Evolutionary conservation across 2,113 vertebrate genomes (phyloP).

Genomic region (Sinocyclocheilus grahami): DNA sequence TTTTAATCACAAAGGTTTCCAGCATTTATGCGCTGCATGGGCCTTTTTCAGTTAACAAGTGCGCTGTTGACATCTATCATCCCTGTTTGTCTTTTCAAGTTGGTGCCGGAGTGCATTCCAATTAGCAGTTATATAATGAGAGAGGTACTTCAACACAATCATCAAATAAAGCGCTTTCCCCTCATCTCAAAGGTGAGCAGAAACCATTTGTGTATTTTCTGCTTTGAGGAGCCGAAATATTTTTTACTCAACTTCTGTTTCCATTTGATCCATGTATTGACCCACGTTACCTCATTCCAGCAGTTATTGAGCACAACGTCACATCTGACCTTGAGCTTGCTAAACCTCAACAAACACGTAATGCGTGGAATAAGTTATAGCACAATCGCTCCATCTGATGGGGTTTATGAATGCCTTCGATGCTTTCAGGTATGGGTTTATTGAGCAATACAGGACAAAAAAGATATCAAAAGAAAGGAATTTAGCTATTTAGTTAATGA

Average conservation of each 20-base stretch:
- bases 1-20: conserved; percentile 31
- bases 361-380: conserved; percentile 48
- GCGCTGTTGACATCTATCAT: conserved; percentile 49
- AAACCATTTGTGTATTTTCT: conserved; percentile 6
- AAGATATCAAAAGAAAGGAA: background rate
- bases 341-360: conserved; percentile 37
- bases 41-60: conserved; percentile 32
- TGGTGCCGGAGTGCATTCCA: conserved; percentile 43
- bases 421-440: conserved; percentile 25
- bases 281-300: conserved; percentile 46
- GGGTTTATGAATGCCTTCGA: conserved; percentile 50
- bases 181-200: conserved; percentile 4
- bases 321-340: conserved; percentile 50
- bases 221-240: background rate
- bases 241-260: conserved; percentile 11
- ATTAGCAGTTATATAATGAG: conserved; percentile 56
- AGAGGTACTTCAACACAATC: conserved; percentile 25
- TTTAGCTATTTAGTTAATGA: conserved; percentile 47
- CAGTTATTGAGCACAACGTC: conserved; percentile 39
- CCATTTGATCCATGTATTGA: conserved; percentile 38
- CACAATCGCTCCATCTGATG: conserved; percentile 29
- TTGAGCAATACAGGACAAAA: conserved; percentile 28
- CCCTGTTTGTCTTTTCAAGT: conserved; percentile 47
- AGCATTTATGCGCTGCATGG: conserved; percentile 48
- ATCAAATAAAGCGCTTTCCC: conserved; percentile 7